Base-by-base conservation (phyloP, 2,113 vertebrate species). In the Gadus macrocephalus region DNA sequence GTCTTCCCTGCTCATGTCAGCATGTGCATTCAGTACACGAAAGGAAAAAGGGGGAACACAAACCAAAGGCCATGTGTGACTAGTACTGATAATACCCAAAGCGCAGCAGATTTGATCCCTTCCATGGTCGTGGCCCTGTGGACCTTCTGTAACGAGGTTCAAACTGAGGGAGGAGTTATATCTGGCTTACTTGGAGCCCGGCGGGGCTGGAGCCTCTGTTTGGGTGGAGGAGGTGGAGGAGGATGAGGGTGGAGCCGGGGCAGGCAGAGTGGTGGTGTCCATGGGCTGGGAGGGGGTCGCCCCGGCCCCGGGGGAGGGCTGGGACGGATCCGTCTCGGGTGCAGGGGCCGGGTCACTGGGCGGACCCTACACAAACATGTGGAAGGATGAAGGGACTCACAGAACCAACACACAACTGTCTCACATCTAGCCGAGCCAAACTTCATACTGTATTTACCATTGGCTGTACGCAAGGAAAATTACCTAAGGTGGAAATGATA, bases 201-300 rank as follows among this genome's bases (percentile, higher is more conserved):
- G 78, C 58, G 64, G 42, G 73, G 79, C 63, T 62, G 81, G 20
- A 28, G 79, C 81, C 49, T 87, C 87, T 5, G 84, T 87, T 53
- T 88, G 87, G 2, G 83, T 89, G 28, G 86, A 73, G 69, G 85
- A 79, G 1, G 89, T 66, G 3, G 86, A 81, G 58, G 84, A 78
- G 0, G 80, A 76, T 19, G 81, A 62, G 15, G 78, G 69, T 1
- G 85, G 59, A 6, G 81, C 69, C 49, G 84, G 64, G 38, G 79
- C 62, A 56, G 79, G 25, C 22, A 81, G 67, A 15, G 83, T 65
- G 20, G 80, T 80, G 16, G 78, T 80, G 64, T 89, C 81, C 80
- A 83, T 81, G 14, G 82, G 77, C 63, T 81, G 84, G 11, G 76
- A 70, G 15, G 80, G 53, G 53, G 12, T 60, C 20, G 71, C 38